phyloP scores from a whole-genome alignment of 35 echinoderm and acorn worm species.

The Patiria miniata region DNA sequence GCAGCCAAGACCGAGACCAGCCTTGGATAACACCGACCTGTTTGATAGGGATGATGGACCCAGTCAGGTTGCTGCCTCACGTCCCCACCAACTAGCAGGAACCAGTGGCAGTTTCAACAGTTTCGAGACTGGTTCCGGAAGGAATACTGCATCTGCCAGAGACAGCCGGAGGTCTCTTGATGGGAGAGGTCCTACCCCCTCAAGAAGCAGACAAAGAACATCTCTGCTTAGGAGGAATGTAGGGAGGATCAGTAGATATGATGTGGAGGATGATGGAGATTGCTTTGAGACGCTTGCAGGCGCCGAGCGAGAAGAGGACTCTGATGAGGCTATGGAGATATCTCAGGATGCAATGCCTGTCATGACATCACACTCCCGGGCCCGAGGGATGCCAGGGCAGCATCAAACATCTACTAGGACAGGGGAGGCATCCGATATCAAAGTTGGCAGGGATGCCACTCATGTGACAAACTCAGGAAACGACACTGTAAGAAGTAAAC shows the following conservation, averaged over 20 bases:
- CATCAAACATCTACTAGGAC: not conserved
- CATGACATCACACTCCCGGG: constrained; percentile 16
- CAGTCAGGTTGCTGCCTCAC: constrained; percentile 38
- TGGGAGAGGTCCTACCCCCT: not conserved
- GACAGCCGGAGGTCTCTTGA: not conserved
- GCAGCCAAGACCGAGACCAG: constrained; percentile 6
- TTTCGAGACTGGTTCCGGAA: not conserved
- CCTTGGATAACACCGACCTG: constrained; percentile 63
- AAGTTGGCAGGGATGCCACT: no score
- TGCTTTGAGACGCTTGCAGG: not conserved
- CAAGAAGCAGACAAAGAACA: not conserved
- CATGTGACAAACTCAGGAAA: no score
- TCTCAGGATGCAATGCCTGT: constrained; percentile 51
- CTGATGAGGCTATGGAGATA: not conserved
- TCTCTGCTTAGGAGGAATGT: not conserved
- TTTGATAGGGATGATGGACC: constrained; percentile 79
- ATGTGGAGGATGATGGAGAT: constrained; percentile 1
- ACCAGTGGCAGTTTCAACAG: not conserved
- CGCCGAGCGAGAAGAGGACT: not conserved
- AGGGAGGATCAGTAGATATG: not conserved
- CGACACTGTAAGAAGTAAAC: no score
- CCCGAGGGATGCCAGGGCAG: not conserved
- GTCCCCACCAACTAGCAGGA: constrained; percentile 24
- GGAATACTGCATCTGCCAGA: not conserved
- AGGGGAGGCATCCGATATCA: not conserved